These are phyloP conservation scores for Pilophorus perplexus DNA, from an alignment of 2,888 invertebrate species.

Conservation along the genomic window DNA sequence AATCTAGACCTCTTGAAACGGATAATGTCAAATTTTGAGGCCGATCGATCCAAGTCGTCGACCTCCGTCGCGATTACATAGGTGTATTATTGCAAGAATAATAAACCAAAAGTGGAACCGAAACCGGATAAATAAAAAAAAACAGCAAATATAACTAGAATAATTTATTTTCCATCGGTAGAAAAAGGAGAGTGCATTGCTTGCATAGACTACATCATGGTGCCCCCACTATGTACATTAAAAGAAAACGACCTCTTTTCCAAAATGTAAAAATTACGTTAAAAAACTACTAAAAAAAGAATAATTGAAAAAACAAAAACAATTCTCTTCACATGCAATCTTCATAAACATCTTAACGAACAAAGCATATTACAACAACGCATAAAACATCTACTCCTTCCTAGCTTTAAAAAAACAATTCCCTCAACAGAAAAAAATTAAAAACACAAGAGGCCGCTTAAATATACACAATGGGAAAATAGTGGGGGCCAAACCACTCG, in stretches of 20 bases:
- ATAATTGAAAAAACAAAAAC: background rate
- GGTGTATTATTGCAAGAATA: too few relatives aligned
- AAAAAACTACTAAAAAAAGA: background rate
- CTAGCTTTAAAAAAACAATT: too few relatives aligned
- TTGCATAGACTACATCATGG: conserved; percentile 48
- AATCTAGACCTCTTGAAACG: too few relatives aligned
- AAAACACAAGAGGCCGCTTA: too few relatives aligned
- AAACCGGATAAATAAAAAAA: too few relatives aligned
- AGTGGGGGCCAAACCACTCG: conserved; percentile 31
- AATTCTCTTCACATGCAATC: conserved; percentile 3
- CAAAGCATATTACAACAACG: too few relatives aligned
- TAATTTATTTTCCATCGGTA: conserved; percentile 50
- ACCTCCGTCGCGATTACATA: too few relatives aligned
- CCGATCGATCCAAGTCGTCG: too few relatives aligned
- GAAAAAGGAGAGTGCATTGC: conserved; percentile 51
- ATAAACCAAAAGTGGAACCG: too few relatives aligned
- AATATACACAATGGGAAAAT: background rate
- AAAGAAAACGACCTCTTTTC: background rate
- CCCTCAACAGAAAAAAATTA: too few relatives aligned
- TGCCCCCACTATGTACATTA: conserved; percentile 28
- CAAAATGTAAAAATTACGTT: background rate
- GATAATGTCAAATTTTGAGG: too few relatives aligned
- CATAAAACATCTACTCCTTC: too few relatives aligned
- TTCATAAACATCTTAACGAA: conserved; percentile 16
- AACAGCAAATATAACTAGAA: conserved; percentile 49